phyloP scores from a whole-genome alignment of 2,113 vertebrate genomes.

The Pleuronectes platessa region DNA sequence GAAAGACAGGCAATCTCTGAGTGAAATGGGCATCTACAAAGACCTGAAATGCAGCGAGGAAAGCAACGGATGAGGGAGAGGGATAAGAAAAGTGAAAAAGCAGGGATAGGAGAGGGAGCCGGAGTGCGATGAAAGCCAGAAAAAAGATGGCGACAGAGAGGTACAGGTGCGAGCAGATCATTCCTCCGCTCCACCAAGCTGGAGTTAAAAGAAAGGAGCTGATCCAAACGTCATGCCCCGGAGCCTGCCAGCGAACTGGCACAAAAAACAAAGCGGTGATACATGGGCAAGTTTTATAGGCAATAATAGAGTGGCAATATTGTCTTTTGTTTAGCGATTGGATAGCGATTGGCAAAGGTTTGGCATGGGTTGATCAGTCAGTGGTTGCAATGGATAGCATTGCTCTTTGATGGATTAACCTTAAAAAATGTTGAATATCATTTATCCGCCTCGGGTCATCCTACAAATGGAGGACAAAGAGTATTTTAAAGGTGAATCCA shows the following conservation, averaged over 20 bases:
- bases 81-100: constrained; percentile 17
- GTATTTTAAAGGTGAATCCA: background rate
- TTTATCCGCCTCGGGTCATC: constrained; percentile 14
- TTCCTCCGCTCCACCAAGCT: constrained; percentile 42
- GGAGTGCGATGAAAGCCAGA: background rate
- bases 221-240: constrained; percentile 42
- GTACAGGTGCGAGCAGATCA: constrained; percentile 48
- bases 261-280: constrained; percentile 41
- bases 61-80: constrained; percentile 12
- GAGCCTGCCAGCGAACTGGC: constrained; percentile 48
- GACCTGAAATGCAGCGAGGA: constrained; percentile 26
- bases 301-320: constrained; percentile 46
- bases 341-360: constrained; percentile 26
- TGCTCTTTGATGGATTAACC: background rate
- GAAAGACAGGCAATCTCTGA: constrained; percentile 37
- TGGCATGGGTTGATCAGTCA: constrained; percentile 24
- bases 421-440: constrained; percentile 7
- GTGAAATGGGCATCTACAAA: constrained; percentile 56
- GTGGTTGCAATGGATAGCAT: constrained; percentile 34
- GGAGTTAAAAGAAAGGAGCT: constrained; percentile 42
- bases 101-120: background rate
- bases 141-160: constrained; percentile 21
- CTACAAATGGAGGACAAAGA: background rate
- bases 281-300: constrained; percentile 42
- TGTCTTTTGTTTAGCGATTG: constrained; percentile 55